Evolutionary conservation across 1,140 invertebrate genomes (phyloP), one percentile per base, ranked within the genome.

Genomic region (Cyclina sinensis): DNA sequence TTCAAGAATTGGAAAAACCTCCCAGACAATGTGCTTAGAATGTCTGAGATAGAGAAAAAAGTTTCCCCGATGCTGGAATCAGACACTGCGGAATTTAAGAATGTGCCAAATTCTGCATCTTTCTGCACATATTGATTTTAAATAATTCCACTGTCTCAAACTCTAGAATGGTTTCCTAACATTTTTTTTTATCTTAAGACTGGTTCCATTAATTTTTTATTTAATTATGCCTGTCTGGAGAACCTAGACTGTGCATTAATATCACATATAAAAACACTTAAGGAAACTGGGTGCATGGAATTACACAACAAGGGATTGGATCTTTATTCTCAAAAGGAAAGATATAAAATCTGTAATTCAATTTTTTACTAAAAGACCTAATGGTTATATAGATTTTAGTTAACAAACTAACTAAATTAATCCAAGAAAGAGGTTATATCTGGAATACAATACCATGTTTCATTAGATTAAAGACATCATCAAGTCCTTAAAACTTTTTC

Each of bases 31-130:
- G 21, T 70, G 35, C 65, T 37, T 18, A n/a, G n/a, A 70, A 70
- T 70, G 32, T 70, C 65, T 70, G 35, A 70, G 32, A 70, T 70
- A 30, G 21, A 30, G 37, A 70, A 70, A 70, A 70, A 37, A 70
- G 32, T 35, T 70, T 37, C 32, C 48, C 48, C 30, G 48, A 78
- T 54, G 46, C 18, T 54, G 18, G 16, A 78, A 78, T 54, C 74
- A 78, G 74, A 78, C 74, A 35, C n/a, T 21, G n/a, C 11, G 73
- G 73, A 78, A 78, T 78, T 78, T 78, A 78, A 54, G 46, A 35
- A 78, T 18, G 74, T 78, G 74, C 74, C 74, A 78, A 78, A 78
- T 78, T 54, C 74, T 78, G 74, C 74, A 78, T 78, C 74, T 51
- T 51, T 27, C 74, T 78, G 74, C 74, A 78, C 46, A 51, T 51